phyloP scores from a whole-genome alignment of 2,888 invertebrate genomes.

The Agriopis aurantiaria region DNA sequence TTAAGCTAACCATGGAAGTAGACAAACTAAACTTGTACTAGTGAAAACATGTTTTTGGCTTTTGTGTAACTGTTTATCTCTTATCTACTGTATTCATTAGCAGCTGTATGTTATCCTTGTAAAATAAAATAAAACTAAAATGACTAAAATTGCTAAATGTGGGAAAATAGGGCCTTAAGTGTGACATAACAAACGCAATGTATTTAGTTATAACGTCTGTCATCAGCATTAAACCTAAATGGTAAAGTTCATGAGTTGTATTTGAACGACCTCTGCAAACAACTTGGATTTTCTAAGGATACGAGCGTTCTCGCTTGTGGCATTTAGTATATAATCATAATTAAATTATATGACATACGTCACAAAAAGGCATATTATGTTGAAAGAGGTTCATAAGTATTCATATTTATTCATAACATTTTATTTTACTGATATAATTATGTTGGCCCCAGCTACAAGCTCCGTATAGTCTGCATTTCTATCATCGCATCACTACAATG shows the following conservation, averaged over 20 bases:
- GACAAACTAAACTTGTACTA: too few species aligned
- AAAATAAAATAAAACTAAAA: too few species aligned
- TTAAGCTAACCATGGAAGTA: too few species aligned
- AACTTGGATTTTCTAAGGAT: neutral
- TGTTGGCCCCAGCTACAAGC: neutral
- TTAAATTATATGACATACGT: neutral
- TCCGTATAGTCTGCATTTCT: neutral
- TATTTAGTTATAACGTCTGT: neutral
- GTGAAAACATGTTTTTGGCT: too few species aligned
- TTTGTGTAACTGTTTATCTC: too few species aligned
- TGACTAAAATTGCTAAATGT: too few species aligned
- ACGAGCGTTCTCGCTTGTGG: neutral
- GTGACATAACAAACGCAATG: constrained; percentile 3
- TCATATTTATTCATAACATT: too few species aligned
- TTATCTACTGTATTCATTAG: too few species aligned
- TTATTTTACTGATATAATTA: too few species aligned
- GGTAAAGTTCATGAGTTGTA: constrained; percentile 20
- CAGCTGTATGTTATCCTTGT: too few species aligned
- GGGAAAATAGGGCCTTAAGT: too few species aligned
- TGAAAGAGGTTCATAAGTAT: too few species aligned
- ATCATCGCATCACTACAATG: constrained; percentile 6
- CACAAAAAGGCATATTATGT: neutral
- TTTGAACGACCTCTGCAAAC: constrained; percentile 20
- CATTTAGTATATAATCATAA: neutral
- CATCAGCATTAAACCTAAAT: constrained; percentile 16